These are phyloP conservation scores for Ommatoiulus sabulosus DNA, from an alignment of 2,888 invertebrate species.

Conservation along the genomic window DNA sequence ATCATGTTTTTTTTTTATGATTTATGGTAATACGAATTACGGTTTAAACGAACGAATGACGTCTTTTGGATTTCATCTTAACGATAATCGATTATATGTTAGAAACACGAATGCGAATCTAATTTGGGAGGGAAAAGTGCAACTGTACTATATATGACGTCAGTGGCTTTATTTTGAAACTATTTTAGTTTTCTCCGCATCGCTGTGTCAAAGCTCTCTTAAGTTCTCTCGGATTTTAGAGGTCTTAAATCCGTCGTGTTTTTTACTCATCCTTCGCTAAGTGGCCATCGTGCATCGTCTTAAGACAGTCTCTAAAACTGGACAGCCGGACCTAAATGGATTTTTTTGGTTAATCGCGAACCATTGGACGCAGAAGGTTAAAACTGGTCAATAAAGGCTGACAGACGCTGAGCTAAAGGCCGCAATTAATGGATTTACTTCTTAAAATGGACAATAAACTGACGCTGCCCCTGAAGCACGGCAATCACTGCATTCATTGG, in stretches of 20 bases:
- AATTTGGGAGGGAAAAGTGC: no score
- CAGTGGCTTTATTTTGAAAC: no score
- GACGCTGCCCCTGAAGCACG: not conserved
- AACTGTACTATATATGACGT: no score
- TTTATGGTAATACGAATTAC: no score
- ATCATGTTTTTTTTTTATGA: no score
- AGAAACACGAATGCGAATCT: no score
- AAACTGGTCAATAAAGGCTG: not conserved
- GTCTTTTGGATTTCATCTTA: no score
- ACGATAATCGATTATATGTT: no score
- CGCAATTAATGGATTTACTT: constrained; percentile 17
- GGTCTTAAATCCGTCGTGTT: not conserved
- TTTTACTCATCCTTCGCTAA: not conserved
- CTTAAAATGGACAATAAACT: not conserved
- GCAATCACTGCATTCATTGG: not conserved
- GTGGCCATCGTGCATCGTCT: not conserved
- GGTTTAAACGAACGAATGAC: no score
- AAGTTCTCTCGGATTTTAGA: not conserved
- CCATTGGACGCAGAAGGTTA: not conserved
- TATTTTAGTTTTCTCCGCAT: not conserved
- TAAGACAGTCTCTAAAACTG: not conserved
- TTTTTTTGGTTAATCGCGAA: not conserved
- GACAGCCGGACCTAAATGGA: not conserved
- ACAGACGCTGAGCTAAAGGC: not conserved
- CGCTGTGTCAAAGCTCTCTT: not conserved